Base-by-base conservation (phyloP, 2,797 vertebrate species). In the Macropus fuliginosus region DNA sequence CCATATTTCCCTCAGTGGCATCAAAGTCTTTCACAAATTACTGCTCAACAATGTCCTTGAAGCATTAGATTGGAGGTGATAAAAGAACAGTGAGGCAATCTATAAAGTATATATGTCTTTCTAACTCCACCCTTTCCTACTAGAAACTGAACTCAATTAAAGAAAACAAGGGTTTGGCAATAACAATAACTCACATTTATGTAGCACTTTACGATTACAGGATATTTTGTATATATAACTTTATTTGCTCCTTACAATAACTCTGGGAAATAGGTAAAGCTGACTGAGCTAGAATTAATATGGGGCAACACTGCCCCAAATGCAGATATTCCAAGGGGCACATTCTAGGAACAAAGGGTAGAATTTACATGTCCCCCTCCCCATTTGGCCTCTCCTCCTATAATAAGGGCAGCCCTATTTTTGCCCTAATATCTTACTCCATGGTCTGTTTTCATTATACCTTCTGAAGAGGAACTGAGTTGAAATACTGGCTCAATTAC, bases 11-110 rank as follows among this genome's bases (percentile, higher is more conserved):
- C 92, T 56, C 94, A 46, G 50, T 96, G 34, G 57, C 95, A 56
- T 55, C 54, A n/a, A 46, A 90, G 29, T 92, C 6, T 12, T 94
- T 92, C 91, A 54, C 54, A 92, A 92, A 96, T 95, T 93, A 92
- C n/a, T 94, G 46, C 90, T 96, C 94, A 94, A 55, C 27, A 95
- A 9, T 55, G 5, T 92, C 90, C 13, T 81, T 97, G n/a, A 91
- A 4, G 27, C 92, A 56, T 56, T 91, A 91, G 0, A 4, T 18
- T 92, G 13, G 91, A 96, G 52, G 55, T 93, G 95, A 94, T 89
- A 52, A 94, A 94, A 94, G 92, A 92, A 96, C 52, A 92, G 93
- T 92, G 54, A 96, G 74, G 24, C 90, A n/a, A 94, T 91, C 0
- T 11, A n/a, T 52, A 91, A 93, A 55, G 56, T 91, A 40, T 91